Conservation (phyloP, 2,888 invertebrate species). For the Agapetus fuscipes region DNA sequence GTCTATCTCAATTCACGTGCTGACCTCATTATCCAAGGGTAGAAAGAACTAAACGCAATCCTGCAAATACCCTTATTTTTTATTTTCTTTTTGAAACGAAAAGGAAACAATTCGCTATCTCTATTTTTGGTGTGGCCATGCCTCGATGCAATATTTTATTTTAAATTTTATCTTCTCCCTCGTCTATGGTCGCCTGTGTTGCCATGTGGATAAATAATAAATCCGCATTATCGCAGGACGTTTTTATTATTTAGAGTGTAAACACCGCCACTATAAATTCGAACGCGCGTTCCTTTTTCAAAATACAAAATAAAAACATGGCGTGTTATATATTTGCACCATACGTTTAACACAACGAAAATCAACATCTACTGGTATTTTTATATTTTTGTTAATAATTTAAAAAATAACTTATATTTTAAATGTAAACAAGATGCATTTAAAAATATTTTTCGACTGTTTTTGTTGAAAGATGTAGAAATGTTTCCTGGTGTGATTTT, state of each 20-base stretch:
- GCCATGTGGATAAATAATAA: slow-evolving; percentile 2
- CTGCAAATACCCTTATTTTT: too few relatives aligned
- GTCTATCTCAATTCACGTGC: too few relatives aligned
- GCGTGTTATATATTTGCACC: background rate
- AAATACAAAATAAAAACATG: background rate
- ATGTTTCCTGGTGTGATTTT: too few relatives aligned
- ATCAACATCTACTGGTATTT: background rate
- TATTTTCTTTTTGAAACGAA: too few relatives aligned
- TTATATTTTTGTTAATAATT: background rate
- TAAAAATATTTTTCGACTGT: too few relatives aligned
- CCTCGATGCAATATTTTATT: background rate
- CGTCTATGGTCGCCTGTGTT: slow-evolving; percentile 1
- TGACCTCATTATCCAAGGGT: too few relatives aligned
- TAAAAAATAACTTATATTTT: too few relatives aligned
- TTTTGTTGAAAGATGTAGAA: too few relatives aligned
- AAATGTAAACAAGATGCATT: too few relatives aligned
- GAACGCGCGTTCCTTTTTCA: slow-evolving; percentile 1
- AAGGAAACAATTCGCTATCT: too few relatives aligned
- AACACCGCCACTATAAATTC: background rate
- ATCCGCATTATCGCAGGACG: background rate
- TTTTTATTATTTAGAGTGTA: background rate
- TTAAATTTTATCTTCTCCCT: background rate
- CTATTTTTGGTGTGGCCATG: background rate
- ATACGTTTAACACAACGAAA: background rate
- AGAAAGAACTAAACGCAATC: too few relatives aligned